A percentile compares a stretch with the other conserved stretches of the same genome.
phyloP scores from a whole-genome alignment of 2,888 invertebrate genomes.

The Beris morrisii region DNA sequence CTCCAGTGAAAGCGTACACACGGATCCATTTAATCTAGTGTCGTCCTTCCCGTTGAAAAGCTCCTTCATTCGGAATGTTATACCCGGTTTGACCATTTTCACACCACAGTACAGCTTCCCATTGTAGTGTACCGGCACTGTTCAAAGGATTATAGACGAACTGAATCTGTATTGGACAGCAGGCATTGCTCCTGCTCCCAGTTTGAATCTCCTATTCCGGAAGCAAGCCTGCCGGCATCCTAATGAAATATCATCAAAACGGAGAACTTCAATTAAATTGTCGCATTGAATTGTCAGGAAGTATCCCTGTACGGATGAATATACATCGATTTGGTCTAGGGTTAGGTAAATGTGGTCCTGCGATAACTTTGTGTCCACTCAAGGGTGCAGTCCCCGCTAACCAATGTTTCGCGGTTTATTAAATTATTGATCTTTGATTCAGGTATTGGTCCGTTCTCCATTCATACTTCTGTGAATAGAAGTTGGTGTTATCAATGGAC shows the following conservation, averaged over 20 bases:
- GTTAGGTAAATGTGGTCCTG: not conserved
- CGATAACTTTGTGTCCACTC: too few relatives aligned
- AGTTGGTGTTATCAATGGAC: not conserved
- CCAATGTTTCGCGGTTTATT: conserved; percentile 23
- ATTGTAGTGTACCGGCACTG: too few relatives aligned
- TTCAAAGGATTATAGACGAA: too few relatives aligned
- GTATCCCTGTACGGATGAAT: not conserved
- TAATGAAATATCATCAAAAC: conserved; percentile 29
- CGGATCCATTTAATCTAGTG: too few relatives aligned
- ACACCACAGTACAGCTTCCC: too few relatives aligned
- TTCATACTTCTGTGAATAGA: not conserved
- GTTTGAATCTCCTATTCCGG: not conserved
- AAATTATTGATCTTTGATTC: conserved; percentile 30
- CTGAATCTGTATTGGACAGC: too few relatives aligned
- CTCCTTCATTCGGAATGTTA: too few relatives aligned
- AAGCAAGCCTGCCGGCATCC: conserved; percentile 13
- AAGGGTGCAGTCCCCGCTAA: too few relatives aligned
- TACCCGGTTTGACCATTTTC: too few relatives aligned
- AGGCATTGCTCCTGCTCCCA: too few relatives aligned
- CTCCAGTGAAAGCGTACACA: too few relatives aligned
- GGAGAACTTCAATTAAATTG: conserved; percentile 27
- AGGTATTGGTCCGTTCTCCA: conserved; percentile 3
- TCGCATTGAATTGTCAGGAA: not conserved
- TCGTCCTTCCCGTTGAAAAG: too few relatives aligned
- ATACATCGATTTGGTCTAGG: not conserved